Conservation (phyloP, 2,113 vertebrate species). For the Nanorana parkeri region DNA sequence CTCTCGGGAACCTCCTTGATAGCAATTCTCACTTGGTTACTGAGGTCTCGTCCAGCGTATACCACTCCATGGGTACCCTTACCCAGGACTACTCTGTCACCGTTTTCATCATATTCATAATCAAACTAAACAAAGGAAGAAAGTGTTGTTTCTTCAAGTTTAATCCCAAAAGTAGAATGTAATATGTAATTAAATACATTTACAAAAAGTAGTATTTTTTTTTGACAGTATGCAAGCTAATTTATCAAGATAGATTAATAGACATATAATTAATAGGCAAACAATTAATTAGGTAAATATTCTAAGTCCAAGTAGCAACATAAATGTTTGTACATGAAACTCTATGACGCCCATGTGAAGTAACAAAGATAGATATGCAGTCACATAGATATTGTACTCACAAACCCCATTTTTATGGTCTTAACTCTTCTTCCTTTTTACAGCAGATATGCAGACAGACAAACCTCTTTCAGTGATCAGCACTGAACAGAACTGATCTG, state of each 20-base stretch:
- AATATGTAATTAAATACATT: not conserved
- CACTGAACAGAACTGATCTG: no score
- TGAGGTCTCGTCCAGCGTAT: conserved; percentile 94
- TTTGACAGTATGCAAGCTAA: not conserved
- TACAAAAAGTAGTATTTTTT: not conserved
- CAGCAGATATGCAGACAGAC: no score
- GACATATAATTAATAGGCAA: no score
- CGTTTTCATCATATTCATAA: conserved; percentile 96
- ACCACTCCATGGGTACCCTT: conserved; percentile 96
- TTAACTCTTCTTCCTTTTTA: no score
- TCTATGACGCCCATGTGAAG: no score
- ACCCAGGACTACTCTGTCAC: conserved; percentile 89
- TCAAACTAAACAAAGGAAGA: conserved; percentile 82
- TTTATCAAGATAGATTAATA: not conserved
- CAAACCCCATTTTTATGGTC: no score
- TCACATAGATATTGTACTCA: no score
- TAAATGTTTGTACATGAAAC: no score
- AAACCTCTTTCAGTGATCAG: no score
- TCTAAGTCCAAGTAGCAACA: no score
- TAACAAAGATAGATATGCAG: no score
- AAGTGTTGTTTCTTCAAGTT: not conserved
- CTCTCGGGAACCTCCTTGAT: conserved; percentile 98
- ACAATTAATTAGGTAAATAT: no score
- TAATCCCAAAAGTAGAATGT: not conserved
- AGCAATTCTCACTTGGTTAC: conserved; percentile 97